Evolutionary conservation across 2,797 vertebrate genomes (phyloP), one percentile per base, ranked within the genome.

Genomic region (Sparidentex hasta): DNA sequence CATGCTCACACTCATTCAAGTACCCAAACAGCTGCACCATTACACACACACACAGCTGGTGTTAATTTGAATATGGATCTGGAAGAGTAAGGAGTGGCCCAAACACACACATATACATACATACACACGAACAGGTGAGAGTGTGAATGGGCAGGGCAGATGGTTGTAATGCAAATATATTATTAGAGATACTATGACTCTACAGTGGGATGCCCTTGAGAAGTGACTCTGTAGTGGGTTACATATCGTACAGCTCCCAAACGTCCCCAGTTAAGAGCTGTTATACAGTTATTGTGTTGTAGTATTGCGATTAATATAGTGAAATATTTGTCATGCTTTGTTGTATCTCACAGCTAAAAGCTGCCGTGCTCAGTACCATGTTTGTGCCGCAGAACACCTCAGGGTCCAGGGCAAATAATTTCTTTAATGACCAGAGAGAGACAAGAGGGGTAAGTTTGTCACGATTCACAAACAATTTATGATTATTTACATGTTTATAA

Each of bases 371-470:
- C 93, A 94, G 93, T 95, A 95, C 93, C 94, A 94, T 94, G 90
- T 94, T 92, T 91, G 90, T 92, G 93, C 87, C 83, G 90, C 90
- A 86, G 93, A 95, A 93, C 84, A 93, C 92, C 74, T 95, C 94
- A 55, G 94, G 94, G 87, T 95, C 94, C 93, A 95, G 88, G 83
- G 93, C 90, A 94, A 95, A 94, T 92, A 95, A 91, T 93, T 95
- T 95, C 93, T 95, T 95, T 88, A 83, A 86, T 83, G 84, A 90
- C 82, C 89, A 89, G 72, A 92, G 88, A 93, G 70, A 94, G 80
- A 94, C 85, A 92, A 93, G 80, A 93, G 63, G 88, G 62, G 84
- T 80, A 86, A 85, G 81, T 91, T 90, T 83, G 86, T 86, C 73
- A 87, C 13, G 81, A 78, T 80, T 83, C 41, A 83, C 62, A 82